Percentiles rank a stretch among this genome's conserved stretches.
Conservation (phyloP, 2,888 invertebrate genomes). For the Clunio marinus region DNA sequence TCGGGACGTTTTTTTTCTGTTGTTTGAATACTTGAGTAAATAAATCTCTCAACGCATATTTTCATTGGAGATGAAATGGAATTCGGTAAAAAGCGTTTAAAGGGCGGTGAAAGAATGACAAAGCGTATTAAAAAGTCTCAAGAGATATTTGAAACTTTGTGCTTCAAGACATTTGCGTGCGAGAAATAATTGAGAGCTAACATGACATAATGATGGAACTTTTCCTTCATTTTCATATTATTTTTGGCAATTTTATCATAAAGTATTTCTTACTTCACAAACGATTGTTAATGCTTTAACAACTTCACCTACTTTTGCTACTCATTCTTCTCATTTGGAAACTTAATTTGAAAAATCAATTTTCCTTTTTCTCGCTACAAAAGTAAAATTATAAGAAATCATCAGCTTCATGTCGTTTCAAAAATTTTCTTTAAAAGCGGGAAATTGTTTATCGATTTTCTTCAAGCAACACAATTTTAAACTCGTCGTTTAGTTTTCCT, state of each 20-base stretch:
- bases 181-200: too few species aligned
- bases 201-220: too few species aligned
- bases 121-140: too few species aligned
- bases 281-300: not conserved
- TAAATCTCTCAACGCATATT: constrained; percentile 26
- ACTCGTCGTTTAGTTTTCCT: constrained; percentile 5
- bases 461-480: not conserved
- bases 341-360: not conserved
- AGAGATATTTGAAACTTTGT: too few species aligned
- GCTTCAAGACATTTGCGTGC: too few species aligned
- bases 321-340: not conserved
- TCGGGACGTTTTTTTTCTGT: not conserved
- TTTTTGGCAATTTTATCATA: too few species aligned
- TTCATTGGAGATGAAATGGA: not conserved
- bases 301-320: not conserved
- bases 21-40: constrained; percentile 19
- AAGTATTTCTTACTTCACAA: too few species aligned
- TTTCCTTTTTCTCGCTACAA: not conserved
- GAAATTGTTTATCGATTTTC: constrained; percentile 19
- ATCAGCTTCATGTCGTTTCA: not conserved
- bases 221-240: too few species aligned
- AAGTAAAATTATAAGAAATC: not conserved
- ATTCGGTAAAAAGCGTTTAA: not conserved
- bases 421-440: constrained; percentile 7
- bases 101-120: constrained; percentile 10